Evolutionary conservation across 1,140 invertebrate genomes (phyloP), one percentile per base, ranked within the genome.

Genomic region (Pachypeltis micranthus): DNA sequence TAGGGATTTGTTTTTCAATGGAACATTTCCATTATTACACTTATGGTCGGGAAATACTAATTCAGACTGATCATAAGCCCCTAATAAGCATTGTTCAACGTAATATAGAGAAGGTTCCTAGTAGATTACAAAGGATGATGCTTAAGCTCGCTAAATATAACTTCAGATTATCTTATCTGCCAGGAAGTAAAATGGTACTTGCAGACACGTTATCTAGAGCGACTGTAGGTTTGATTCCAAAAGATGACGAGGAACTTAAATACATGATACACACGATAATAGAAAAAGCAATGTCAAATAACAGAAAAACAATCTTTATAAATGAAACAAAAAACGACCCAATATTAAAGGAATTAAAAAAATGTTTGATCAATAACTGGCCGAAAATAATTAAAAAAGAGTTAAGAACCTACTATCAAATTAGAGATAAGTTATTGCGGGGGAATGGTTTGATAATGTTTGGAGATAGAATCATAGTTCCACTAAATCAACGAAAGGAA

Each of bases 1-100:
- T 66, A 27, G 65, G 34, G 23, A 68, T 74, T 28, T 34, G 68
- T 56, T 72, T 62, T 65, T 65, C 65, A 3, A 62, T 44, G 31
- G 63, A 68, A 62, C 67, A 58, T 24, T 39, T 39, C 31, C 31
- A 39, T 39, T 39, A 39, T 16, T 39, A 39, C 16, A 39, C 31
- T 39, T 39, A 39, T 39, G 31, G 7, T 10, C 7, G 31, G 16
- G 31, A 39, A 39, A 39, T 39, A 7, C 31, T 39, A 16, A 39
- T 39, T 10, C 31, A 39, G 16, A 39, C 31, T 7, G 31, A 39
- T 16, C 31, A 39, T 39, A 58, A 27, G 56, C 56, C 21, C 21
- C 14, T 58, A 39, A 16, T 10, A 39, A 39, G 31, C n/a, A 39
- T 39, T 39, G 31, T 39, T 10, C 7, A 39, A 39, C 31, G 31